Percentiles rank a stretch among this genome's conserved stretches.
Conservation (phyloP, 2,113 vertebrate species). For the Saccopteryx leptura region DNA sequence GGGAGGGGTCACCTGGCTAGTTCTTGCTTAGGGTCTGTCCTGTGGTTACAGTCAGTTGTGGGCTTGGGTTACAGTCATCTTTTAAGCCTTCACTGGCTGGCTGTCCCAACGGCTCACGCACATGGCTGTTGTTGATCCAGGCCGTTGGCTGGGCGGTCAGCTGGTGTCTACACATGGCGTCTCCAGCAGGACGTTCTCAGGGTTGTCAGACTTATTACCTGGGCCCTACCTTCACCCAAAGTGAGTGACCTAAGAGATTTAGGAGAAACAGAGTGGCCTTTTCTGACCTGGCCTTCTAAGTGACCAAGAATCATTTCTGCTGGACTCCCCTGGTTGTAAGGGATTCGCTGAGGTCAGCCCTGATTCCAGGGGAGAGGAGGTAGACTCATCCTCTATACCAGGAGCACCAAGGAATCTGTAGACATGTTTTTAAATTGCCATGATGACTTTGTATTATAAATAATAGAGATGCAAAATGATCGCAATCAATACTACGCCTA, state of each 20-base stretch:
- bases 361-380: neutral
- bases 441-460: neutral
- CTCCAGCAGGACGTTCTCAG: neutral
- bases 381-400: neutral
- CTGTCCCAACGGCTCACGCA: neutral
- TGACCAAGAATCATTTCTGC: neutral
- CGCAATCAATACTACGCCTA: neutral
- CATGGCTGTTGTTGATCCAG: neutral
- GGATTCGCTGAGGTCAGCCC: neutral
- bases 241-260: neutral
- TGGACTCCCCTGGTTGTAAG: neutral
- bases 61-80: neutral
- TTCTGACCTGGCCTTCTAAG: neutral
- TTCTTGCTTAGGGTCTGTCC: neutral
- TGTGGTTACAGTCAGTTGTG: neutral
- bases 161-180: neutral
- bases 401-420: neutral
- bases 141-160: neutral
- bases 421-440: neutral
- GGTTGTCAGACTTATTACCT: neutral
- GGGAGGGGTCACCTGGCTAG: neutral
- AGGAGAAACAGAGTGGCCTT: neutral
- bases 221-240: neutral
- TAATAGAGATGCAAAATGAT: conserved; percentile 37
- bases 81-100: neutral